Evolutionary conservation across 2,888 invertebrate genomes (phyloP), one percentile per base, ranked within the genome.

Genomic region (Brenthis daphne): DNA sequence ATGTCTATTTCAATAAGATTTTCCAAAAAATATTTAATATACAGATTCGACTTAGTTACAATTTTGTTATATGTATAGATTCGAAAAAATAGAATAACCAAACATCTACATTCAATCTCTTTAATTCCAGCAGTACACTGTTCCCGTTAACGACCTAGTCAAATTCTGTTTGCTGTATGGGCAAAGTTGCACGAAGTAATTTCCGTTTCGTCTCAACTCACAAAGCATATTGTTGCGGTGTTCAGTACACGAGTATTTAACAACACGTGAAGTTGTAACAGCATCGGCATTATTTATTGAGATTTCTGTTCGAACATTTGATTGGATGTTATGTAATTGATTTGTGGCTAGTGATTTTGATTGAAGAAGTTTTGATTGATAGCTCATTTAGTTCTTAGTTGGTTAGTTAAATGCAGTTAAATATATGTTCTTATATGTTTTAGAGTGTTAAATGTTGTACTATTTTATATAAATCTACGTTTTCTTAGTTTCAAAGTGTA

Each of bases 181-280:
- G 76, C 80, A 76, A 82, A 84, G 79, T 82, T 83, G 74, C 75
- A 67, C 77, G 72, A 77, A 79, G 82, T 85, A 84, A 85, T 85
- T 85, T 85, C 83, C 85, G 83, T 76, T 80, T 77, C 77, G 77
- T 78, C 80, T 81, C 78, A 76, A 68, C 75, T 75, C 77, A 80
- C 80, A 80, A 79, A 82, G 79, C 81, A 74, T 73, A 77, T 74
- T 79, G 77, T 78, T 73, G 74, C 73, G 70, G 57, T 68, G 66
- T 69, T 61, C 50, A 48, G 56, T 65, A 61, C 69, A 61, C 66
- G 68, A 68, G 68, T 66, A 61, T 60, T 69, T 69, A 58, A 69
- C 56, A 57, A 63, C 66, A 66, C 63, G 67, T 67, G 66, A 68
- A 71, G 66, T 71, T 69, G n/a, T 66, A 69, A 67, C 70, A 53